These are phyloP conservation scores for Meteorus sp. DNA, from an alignment of 1,140 invertebrate species.

Conservation along the genomic window DNA sequence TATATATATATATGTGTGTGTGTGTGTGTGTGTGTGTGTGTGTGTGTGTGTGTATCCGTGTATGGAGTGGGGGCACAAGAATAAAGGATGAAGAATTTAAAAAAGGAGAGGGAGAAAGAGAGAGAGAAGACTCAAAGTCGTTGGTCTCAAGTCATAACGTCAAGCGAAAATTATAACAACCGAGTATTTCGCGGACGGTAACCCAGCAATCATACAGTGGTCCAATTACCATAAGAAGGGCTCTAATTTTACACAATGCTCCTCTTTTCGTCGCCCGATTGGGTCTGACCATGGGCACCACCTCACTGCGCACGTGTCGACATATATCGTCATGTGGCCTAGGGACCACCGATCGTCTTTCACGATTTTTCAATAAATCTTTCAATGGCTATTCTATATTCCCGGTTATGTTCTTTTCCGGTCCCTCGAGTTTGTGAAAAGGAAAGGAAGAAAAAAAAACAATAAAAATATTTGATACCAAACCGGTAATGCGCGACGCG, in stretches of 20 bases:
- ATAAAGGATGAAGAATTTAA: too few relatives aligned
- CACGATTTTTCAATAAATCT: constrained; percentile 47
- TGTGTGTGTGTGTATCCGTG: too few relatives aligned
- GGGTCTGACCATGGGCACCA: constrained; percentile 13
- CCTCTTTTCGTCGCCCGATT: constrained; percentile 17
- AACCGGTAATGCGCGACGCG: too few relatives aligned
- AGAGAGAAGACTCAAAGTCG: constrained; percentile 25
- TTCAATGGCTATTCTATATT: constrained; percentile 34
- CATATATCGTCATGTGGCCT: background rate
- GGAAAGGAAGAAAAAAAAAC: background rate
- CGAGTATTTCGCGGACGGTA: constrained; percentile 27
- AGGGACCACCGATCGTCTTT: constrained; percentile 39
- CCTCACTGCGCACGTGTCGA: constrained; percentile 2
- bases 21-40: too few relatives aligned
- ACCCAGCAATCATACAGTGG: constrained; percentile 51
- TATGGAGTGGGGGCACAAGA: too few relatives aligned
- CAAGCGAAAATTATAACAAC: constrained; percentile 39
- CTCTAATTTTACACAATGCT: constrained; percentile 53
- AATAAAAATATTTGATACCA: too few relatives aligned
- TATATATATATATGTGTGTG: too few relatives aligned
- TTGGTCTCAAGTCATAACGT: constrained; percentile 35
- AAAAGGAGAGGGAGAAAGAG: too few relatives aligned
- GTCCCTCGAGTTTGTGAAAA: background rate
- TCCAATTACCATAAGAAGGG: constrained; percentile 57
- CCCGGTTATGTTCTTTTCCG: constrained; percentile 18